These are phyloP conservation scores for Brachyopa scutellaris DNA, from an alignment of 2,888 invertebrate species.

Conservation along the genomic window DNA sequence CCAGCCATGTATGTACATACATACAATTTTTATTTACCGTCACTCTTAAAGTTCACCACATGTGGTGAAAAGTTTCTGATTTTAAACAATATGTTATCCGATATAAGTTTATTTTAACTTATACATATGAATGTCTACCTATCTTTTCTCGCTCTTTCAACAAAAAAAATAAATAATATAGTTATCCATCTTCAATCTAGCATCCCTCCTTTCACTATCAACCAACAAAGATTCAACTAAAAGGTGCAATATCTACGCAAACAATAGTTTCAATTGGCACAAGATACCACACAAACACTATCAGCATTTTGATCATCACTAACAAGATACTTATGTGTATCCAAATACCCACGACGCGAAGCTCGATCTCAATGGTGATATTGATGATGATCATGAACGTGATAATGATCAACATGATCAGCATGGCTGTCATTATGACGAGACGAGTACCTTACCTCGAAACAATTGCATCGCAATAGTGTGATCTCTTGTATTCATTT, in stretches of 20 bases:
- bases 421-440: slow-evolving; percentile 14
- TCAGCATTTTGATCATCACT: slow-evolving; percentile 54
- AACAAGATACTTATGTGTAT: slow-evolving; percentile 38
- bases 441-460: slow-evolving; percentile 49
- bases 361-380: slow-evolving; percentile 19
- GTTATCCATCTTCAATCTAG: slow-evolving; percentile 5
- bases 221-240: slow-evolving; percentile 19
- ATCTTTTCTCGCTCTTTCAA: slow-evolving; percentile 45
- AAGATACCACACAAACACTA: slow-evolving; percentile 27
- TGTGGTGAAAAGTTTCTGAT: too few relatives aligned
- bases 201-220: slow-evolving; percentile 13
- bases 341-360: slow-evolving; percentile 36
- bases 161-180: too few relatives aligned
- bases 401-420: slow-evolving; percentile 54
- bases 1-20: too few relatives aligned
- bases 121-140: too few relatives aligned
- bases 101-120: too few relatives aligned
- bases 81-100: too few relatives aligned
- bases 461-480: slow-evolving; percentile 69
- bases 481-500: slow-evolving; percentile 67
- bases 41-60: too few relatives aligned
- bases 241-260: slow-evolving; percentile 47
- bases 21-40: too few relatives aligned
- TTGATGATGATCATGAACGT: slow-evolving; percentile 44
- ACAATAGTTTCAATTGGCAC: slow-evolving; percentile 38